These are phyloP conservation scores for Scomber colias DNA, from an alignment of 2,113 vertebrate genomes.

Conservation along the genomic window DNA sequence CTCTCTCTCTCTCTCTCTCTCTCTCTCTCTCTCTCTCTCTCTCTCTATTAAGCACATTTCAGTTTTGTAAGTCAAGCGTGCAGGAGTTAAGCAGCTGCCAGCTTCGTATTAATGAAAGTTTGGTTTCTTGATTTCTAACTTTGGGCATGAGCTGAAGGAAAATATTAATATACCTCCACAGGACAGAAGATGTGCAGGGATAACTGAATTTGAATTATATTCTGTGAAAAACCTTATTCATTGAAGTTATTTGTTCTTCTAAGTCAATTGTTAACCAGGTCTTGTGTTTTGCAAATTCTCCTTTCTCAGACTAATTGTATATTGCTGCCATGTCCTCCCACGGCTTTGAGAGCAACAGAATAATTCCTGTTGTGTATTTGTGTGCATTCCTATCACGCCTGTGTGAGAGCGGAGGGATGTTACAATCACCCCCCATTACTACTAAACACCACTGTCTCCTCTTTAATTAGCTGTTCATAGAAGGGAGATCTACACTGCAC, in stretches of 20 bases:
- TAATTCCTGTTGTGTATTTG: conserved; percentile 72
- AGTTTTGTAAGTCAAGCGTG: conserved; percentile 8
- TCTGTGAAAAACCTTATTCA: conserved; percentile 5
- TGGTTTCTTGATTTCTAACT: conserved; percentile 24
- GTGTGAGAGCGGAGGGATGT: conserved; percentile 56
- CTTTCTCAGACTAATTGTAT: conserved; percentile 54
- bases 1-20: not conserved
- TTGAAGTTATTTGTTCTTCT: conserved; percentile 20
- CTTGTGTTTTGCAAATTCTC: conserved; percentile 43
- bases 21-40: conserved; percentile 24
- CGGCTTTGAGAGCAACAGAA: conserved; percentile 56
- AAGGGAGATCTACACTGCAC: conserved; percentile 63
- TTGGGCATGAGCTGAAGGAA: conserved; percentile 4
- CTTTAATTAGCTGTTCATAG: conserved; percentile 79
- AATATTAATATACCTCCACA: conserved; percentile 15
- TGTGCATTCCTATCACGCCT: conserved; percentile 68
- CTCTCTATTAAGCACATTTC: conserved; percentile 9
- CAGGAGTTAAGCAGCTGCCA: conserved; percentile 24
- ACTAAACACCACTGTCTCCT: conserved; percentile 75
- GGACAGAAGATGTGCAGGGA: not conserved
- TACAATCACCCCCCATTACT: conserved; percentile 69
- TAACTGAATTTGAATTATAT: not conserved
- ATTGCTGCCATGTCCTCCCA: conserved; percentile 61
- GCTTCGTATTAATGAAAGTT: not conserved
- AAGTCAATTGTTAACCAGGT: conserved; percentile 27